Conservation (phyloP, 2,888 invertebrate species). For the Andrena camellia region DNA sequence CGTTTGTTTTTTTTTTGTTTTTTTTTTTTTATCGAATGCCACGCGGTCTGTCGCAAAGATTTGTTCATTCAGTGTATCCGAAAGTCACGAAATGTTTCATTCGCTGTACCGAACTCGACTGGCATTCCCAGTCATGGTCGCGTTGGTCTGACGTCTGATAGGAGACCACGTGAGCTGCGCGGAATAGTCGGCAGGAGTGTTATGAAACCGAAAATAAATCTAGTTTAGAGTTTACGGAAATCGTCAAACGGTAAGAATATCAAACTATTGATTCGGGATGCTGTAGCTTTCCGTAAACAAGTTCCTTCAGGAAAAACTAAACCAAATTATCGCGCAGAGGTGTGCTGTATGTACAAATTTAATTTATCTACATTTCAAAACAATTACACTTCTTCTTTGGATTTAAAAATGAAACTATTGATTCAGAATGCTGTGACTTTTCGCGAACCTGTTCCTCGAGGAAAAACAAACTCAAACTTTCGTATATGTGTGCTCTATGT, state of each 20-base stretch:
- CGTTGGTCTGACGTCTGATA: slow-evolving; percentile 10
- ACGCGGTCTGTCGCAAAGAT: neutral
- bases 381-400: no score
- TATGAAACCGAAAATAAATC: slow-evolving; percentile 41
- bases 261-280: neutral
- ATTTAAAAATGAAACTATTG: no score
- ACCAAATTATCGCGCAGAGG: neutral
- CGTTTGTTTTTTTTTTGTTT: neutral
- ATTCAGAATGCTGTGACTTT: no score
- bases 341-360: no score
- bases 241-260: neutral
- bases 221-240: neutral
- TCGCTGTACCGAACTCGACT: slow-evolving; percentile 24
- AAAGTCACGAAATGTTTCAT: slow-evolving; percentile 37
- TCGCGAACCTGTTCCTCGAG: no score
- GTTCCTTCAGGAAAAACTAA: neutral
- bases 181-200: neutral
- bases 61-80: neutral
- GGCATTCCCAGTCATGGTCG: slow-evolving; percentile 25
- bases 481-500: no score
- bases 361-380: no score
- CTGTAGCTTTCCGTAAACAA: neutral
- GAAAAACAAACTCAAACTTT: no score
- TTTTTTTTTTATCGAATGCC: neutral
- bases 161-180: slow-evolving; percentile 20